These are phyloP conservation scores for Morpho achilles DNA, from an alignment of 2,888 invertebrate species.

Conservation along the genomic window DNA sequence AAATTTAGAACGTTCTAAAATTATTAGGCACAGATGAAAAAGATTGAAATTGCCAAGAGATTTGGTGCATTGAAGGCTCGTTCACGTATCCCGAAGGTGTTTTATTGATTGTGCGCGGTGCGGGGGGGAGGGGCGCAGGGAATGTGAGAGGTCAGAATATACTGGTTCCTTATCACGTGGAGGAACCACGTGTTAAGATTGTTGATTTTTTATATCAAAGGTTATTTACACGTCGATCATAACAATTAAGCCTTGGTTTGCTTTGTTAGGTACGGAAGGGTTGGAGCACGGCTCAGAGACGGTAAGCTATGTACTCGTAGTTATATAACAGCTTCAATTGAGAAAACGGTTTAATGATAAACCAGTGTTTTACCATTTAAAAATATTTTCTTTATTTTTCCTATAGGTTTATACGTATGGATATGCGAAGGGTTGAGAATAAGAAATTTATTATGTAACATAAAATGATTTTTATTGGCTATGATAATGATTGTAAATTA, in stretches of 20 bases:
- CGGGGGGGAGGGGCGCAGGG: slow-evolving; percentile 28
- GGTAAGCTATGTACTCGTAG: neutral
- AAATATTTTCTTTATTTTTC: too few relatives aligned
- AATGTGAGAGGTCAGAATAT: slow-evolving; percentile 54
- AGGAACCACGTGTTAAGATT: slow-evolving; percentile 21
- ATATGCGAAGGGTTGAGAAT: too few relatives aligned
- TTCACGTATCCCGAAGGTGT: slow-evolving; percentile 42
- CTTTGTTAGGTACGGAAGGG: neutral
- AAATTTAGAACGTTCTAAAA: neutral
- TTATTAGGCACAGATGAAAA: slow-evolving; percentile 1
- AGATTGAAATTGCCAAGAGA: slow-evolving; percentile 20
- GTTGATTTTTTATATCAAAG: slow-evolving; percentile 22
- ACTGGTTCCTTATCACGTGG: slow-evolving; percentile 31
- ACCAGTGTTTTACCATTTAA: too few relatives aligned
- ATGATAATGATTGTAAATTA: too few relatives aligned
- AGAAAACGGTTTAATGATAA: too few relatives aligned
- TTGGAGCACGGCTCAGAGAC: too few relatives aligned
- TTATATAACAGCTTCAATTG: neutral
- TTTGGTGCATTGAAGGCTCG: slow-evolving; percentile 34
- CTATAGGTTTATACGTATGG: too few relatives aligned
- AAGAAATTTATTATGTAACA: too few relatives aligned
- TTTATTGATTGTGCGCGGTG: slow-evolving; percentile 56
- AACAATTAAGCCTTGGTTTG: neutral
- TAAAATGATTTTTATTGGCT: too few relatives aligned
- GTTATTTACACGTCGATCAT: slow-evolving; percentile 1